phyloP scores from a whole-genome alignment of 2,888 invertebrate species.

The Rhabditoides inermis region DNA sequence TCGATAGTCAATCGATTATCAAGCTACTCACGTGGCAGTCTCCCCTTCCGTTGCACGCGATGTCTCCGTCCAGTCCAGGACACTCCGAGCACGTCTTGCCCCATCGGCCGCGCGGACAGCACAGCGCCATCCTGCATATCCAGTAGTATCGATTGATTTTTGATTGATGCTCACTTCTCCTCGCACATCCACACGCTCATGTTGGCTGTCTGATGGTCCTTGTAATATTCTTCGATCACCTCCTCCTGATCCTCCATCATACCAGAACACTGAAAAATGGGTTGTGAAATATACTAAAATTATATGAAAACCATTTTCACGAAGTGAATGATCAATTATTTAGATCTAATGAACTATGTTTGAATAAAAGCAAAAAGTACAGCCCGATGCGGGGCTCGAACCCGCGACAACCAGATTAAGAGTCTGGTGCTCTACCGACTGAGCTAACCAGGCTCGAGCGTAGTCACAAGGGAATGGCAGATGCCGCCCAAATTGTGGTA shows the following conservation, averaged over 20 bases:
- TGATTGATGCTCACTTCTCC: too few relatives aligned
- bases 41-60: slow-evolving; percentile 74
- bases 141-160: too few relatives aligned
- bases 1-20: background rate
- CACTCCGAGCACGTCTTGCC: slow-evolving; percentile 76
- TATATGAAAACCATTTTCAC: background rate
- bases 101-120: slow-evolving; percentile 76
- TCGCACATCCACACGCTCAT: slow-evolving; percentile 25
- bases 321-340: background rate
- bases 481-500: too few relatives aligned
- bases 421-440: slow-evolving; percentile 20
- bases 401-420: slow-evolving; percentile 45
- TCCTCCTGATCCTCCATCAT: slow-evolving; percentile 75
- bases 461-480: too few relatives aligned
- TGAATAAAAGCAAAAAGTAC: slow-evolving; percentile 1
- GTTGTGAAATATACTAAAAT: background rate
- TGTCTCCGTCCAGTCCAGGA: slow-evolving; percentile 63
- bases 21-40: slow-evolving; percentile 62
- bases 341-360: background rate
- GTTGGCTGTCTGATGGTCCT: slow-evolving; percentile 57
- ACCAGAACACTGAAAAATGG: slow-evolving; percentile 67
- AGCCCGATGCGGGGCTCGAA: slow-evolving; percentile 44
- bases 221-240: slow-evolving; percentile 81
- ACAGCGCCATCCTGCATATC: too few relatives aligned
- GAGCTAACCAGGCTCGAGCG: background rate